Conservation (phyloP, 2,113 vertebrate genomes). For the Gallinago media region DNA sequence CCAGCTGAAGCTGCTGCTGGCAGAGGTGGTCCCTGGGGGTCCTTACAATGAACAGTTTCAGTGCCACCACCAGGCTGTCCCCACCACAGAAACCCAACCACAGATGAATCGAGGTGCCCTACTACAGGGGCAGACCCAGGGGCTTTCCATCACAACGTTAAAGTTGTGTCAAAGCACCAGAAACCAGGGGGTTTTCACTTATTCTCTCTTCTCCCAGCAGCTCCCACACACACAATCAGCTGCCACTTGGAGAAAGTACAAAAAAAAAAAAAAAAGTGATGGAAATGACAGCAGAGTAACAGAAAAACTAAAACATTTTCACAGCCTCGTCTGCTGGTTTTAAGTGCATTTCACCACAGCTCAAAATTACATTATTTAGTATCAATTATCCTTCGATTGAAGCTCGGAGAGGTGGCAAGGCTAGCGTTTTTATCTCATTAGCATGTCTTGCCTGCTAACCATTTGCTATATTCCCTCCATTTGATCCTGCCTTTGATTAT, state of each 20-base stretch:
- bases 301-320: conserved; percentile 46
- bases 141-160: neutral
- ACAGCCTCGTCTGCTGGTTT: conserved; percentile 50
- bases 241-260: neutral
- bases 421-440: conserved; percentile 80
- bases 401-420: conserved; percentile 67
- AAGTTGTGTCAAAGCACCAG: neutral
- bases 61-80: fast-evolving
- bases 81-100: neutral
- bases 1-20: neutral
- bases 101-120: neutral
- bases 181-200: neutral
- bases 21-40: neutral
- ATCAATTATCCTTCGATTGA: conserved; percentile 74
- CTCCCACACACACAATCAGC: neutral
- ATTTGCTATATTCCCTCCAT: conserved; percentile 75
- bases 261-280: neutral
- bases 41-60: fast-evolving
- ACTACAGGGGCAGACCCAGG: neutral
- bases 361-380: conserved; percentile 73
- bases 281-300: conserved; percentile 51
- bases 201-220: neutral
- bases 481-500: conserved; percentile 81
- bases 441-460: conserved; percentile 78
- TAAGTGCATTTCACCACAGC: conserved; percentile 70